Conservation (phyloP, 2,888 invertebrate species). For the Acrobasis repandana region DNA sequence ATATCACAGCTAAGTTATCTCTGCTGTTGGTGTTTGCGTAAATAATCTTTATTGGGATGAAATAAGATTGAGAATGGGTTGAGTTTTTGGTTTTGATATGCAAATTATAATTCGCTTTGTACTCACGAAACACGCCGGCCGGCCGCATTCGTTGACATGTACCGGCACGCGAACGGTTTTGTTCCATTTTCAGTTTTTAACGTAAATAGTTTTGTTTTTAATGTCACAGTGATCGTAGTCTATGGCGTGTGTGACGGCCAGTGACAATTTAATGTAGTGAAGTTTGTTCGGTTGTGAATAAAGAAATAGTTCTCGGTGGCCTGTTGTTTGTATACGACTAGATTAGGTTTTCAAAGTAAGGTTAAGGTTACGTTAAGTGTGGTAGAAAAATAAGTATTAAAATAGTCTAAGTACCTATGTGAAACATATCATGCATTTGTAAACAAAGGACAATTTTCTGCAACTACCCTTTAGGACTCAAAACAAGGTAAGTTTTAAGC, state of each 20-base stretch:
- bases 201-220: slow-evolving; percentile 45
- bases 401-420: not conserved
- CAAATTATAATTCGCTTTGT: slow-evolving; percentile 53
- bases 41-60: slow-evolving; percentile 28
- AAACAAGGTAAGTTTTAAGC: not conserved
- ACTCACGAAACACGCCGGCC: slow-evolving; percentile 57
- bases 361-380: slow-evolving; percentile 4
- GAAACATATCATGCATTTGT: not conserved
- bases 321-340: slow-evolving; percentile 39
- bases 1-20: slow-evolving; percentile 48
- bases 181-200: slow-evolving; percentile 61
- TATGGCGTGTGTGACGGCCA: slow-evolving; percentile 32
- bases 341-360: slow-evolving; percentile 25
- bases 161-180: slow-evolving; percentile 79
- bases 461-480: not conserved
- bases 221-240: slow-evolving; percentile 56
- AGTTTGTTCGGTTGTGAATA: slow-evolving; percentile 29
- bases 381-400: not conserved
- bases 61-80: slow-evolving; percentile 43
- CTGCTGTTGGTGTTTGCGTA: slow-evolving; percentile 33
- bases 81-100: slow-evolving; percentile 30
- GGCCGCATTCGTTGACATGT: slow-evolving; percentile 76
- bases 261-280: slow-evolving; percentile 29
- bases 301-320: slow-evolving; percentile 33
- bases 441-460: not conserved